Base-by-base conservation (phyloP, 2,797 vertebrate species). In the Sebastes alutus region DNA sequence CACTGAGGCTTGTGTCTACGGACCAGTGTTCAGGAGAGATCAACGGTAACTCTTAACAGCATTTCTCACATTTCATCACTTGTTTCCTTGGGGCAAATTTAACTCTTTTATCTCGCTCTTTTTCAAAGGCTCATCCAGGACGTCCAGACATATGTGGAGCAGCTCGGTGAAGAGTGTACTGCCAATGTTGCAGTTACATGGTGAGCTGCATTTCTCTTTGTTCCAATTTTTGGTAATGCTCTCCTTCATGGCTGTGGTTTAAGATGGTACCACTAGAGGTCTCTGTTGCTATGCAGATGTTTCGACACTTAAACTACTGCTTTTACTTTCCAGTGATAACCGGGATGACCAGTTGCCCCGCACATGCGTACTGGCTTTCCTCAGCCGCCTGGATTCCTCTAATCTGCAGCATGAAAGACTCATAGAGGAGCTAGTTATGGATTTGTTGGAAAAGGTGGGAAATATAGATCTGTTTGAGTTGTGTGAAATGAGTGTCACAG, bases 21-120 rank as follows among this genome's bases (percentile, higher is more conserved):
- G 98, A 67, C 96, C 97, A 8, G 96, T 99, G 78, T 98, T 97
- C 89, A 96, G 98, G 86, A 97, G 93, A 88, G 98, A 99, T 88
- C 98, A 99, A 61, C 97, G 97, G 98, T 99, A 81, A 77, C 90
- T 70, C 7, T 27, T 5, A 3, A 7, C 73, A 20, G 23, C 35
- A 10, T 63, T 61, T 67, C 12, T 16, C 27, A 22, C 1, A 49
- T 54, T 46, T 30, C 1, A 54, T 67, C 2, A 7, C 0, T 6
- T 8, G 7, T 32, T 33, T 68, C 20, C 18, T n/a, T 14, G 0
- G 22, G 2, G 2, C 1, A 38, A 1, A 65, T 63, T 76, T 2
- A n/a, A 56, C 7, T 6, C 1, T 63, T 38, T 79, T 54, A 0
- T 75, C 1, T 10, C 54, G 3, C 11, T 77, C 1, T 81, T 63